Evolutionary conservation across 2,797 vertebrate genomes (phyloP), one percentile per base, ranked within the genome.

Genomic region (Coendou prehensilis): DNA sequence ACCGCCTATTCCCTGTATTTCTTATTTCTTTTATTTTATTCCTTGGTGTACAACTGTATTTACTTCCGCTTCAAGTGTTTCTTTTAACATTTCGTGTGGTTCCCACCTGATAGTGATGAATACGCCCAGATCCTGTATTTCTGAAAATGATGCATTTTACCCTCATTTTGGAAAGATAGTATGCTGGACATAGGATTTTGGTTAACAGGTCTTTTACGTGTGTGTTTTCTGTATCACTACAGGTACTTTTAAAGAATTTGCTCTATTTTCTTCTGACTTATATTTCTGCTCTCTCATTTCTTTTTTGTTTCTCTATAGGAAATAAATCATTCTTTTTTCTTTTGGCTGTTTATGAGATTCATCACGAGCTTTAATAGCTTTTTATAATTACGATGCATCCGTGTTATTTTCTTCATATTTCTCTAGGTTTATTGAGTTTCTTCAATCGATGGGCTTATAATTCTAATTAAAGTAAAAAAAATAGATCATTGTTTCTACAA

Each of bases 91-190:
- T 87, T 67, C n/a, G 91, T 52, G 9, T 9, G 47, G 10, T 83
- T 11, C 45, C 56, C 79, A 7, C n/a, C 47, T 73, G 9, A 63
- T 30, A 89, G 41, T 50, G 15, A 87, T 59, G 4, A 83, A 63
- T 23, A 69, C n/a, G 56, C 26, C 59, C 22, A 50, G 4, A 0
- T 28, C 30, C 54, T 76, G 20, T 50, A 76, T 83, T 89, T 87
- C 18, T 84, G 41, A 89, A 95, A 89, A 89, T 79, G n/a, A 22
- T 67, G 22, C 37, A 78, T 75, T 97, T 93, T 87, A 76, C n/a
- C n/a, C 85, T 84, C 20, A 89, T 41, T 91, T 61, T 87, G 20
- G 23, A 92, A 91, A 89, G 41, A 33, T 37, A 33, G 17, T 85
- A 90, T 90, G 3, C 45, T 67, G 10, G 9, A 80, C 92, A 84